These are phyloP conservation scores for Zaprionus ghesquierei DNA, from an alignment of 1,140 invertebrate genomes.

Conservation along the genomic window DNA sequence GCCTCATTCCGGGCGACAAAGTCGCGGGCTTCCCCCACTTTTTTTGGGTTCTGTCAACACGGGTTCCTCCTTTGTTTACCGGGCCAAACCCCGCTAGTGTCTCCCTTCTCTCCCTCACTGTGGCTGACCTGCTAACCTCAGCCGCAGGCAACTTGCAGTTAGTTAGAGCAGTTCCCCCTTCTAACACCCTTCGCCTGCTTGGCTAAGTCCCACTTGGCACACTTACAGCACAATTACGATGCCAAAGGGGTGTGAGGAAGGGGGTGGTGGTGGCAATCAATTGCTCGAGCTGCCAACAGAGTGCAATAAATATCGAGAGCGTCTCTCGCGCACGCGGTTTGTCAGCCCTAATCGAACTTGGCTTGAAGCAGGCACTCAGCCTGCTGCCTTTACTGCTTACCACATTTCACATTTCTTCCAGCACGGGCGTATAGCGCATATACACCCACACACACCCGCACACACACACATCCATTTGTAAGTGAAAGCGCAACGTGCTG, in stretches of 20 bases:
- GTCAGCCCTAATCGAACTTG: conserved; percentile 62
- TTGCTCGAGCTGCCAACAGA: conserved; percentile 73
- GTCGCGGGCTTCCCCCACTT: conserved; percentile 53
- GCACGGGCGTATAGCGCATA: conserved; percentile 3
- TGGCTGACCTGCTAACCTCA: conserved; percentile 81
- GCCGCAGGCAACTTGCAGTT: conserved; percentile 32
- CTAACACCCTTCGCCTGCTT: conserved; percentile 1
- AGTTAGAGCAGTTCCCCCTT: not conserved
- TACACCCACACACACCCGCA: not conserved
- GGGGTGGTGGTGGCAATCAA: conserved; percentile 53
- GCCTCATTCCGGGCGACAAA: conserved; percentile 64
- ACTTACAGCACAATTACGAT: conserved; percentile 72
- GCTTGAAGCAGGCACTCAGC: conserved; percentile 22
- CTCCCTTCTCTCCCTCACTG: conserved; percentile 32
- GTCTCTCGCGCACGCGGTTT: conserved; percentile 37
- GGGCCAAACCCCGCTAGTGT: not conserved
- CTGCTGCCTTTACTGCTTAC: conserved; percentile 7
- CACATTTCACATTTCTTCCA: not conserved
- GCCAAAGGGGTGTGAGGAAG: not conserved
- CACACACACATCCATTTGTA: not conserved
- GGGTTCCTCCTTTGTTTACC: conserved; percentile 19
- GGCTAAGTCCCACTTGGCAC: conserved; percentile 58
- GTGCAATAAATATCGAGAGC: conserved; percentile 73
- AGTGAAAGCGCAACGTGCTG: conserved; percentile 45
- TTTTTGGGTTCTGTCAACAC: conserved; percentile 26